These are phyloP conservation scores for Lithophane socia DNA, from an alignment of 2,888 invertebrate species.

Conservation along the genomic window DNA sequence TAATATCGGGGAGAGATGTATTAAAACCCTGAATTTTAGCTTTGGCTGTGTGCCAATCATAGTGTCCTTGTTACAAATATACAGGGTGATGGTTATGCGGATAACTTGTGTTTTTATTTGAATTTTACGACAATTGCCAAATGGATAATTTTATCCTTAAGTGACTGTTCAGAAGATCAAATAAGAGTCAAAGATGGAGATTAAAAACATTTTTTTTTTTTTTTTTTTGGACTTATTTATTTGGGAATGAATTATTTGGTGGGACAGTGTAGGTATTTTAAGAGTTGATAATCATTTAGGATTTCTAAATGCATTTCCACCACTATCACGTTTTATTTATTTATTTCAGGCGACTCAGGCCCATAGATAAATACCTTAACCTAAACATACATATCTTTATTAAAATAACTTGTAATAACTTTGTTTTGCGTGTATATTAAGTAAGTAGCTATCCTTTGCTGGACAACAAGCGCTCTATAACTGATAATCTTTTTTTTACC, in stretches of 20 bases:
- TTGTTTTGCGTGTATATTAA: background rate
- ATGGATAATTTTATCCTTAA: background rate
- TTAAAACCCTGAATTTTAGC: conserved; percentile 27
- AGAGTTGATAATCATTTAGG: background rate
- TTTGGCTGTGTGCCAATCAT: conserved; percentile 53
- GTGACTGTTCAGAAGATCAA: background rate
- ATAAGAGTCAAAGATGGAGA: too few species aligned
- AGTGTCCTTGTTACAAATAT: conserved; percentile 47
- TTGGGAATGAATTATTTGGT: background rate
- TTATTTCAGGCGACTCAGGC: too few species aligned
- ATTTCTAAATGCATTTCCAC: background rate
- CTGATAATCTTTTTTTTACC: background rate
- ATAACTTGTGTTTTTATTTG: conserved; percentile 17
- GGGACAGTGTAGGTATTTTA: too few species aligned
- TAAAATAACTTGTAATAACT: too few species aligned
- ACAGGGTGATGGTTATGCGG: conserved; percentile 12
- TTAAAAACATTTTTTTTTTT: background rate
- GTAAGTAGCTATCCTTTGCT: too few species aligned
- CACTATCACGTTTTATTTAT: too few species aligned
- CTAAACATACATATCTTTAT: too few species aligned
- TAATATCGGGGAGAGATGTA: conserved; percentile 14
- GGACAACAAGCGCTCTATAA: background rate
- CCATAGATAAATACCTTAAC: too few species aligned
- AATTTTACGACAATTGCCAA: background rate
- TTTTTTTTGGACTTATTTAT: background rate